Base-by-base conservation (phyloP, 2,888 invertebrate genomes). In the Smittia sp. region DNA sequence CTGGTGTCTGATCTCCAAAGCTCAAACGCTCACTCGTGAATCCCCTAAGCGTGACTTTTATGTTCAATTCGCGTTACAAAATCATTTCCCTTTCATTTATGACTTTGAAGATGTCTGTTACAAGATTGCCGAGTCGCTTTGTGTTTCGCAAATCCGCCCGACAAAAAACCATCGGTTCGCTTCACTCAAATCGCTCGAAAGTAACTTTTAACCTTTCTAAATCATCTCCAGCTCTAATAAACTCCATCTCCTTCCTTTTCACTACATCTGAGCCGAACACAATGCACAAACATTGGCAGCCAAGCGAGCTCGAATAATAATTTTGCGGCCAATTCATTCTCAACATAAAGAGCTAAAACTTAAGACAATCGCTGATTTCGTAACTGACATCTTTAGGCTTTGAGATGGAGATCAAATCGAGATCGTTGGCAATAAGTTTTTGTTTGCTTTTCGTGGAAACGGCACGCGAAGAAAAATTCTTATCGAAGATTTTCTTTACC, bases 231-330 rank as follows among this genome's bases (percentile, higher is more conserved):
- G 11, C 15, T 46, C 46, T 46, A n/a, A 11, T 46, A 32, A 32
- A n/a, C 46, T 46, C 15, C 2, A 15, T 46, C 46, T 2, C 46
- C 15, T 46, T 46, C 46, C 46, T 46, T n/a, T n/a, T 11, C 46
- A 46, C 11, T 46, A 46, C 11, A 46, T 46, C 11, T 46, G 11
- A 11, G n/a, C 11, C n/a, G 2, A 46, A 46, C 46, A 46, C 46
- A 46, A 46, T 32, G 32, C 46, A 46, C 46, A 46, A 46, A 46
- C 46, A 46, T 46, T 46, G 46, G 46, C 46, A 46, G 46, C 46
- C 11, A n/a, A 15, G 15, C 46, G 46, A 46, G 15, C 46, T 46
- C 11, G 15, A 46, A 46, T n/a, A 46, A 15, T 46, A n/a, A 46
- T 46, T 46, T 46, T 46, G 46, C 15, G 11, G 46, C 46, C 46